Base-by-base conservation (phyloP, 2,888 invertebrate species). In the Pyralis farinalis region DNA sequence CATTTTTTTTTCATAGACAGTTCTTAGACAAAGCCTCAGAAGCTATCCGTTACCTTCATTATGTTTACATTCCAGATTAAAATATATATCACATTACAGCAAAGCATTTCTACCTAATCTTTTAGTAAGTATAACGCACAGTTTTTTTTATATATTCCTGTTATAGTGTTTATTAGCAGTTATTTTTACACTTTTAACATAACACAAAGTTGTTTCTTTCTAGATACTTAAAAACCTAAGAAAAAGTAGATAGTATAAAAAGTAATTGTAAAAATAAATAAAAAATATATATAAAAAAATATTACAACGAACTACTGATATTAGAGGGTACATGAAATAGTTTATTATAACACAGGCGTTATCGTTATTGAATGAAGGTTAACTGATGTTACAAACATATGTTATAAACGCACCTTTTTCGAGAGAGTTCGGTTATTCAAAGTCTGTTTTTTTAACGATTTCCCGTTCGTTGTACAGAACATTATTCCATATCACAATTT, bases 401-500 rank as follows among this genome's bases (percentile, higher is more conserved):
- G 43, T 29, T 42, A 34, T 35, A 37, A 28, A 34, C 43, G 37
- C 45, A 29, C 22, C 37, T 37, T 9, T 32, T 11, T 39, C 12
- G 10, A 33, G 5, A 32, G 34, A 37, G 29, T 46, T 50, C 45
- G 40, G 36, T 43, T 21, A 40, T 41, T 35, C 44, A 21, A 39
- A 27, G 21, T 40, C 40, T 35, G 38, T 41, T 37, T 37, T 46
- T 49, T 45, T 34, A 42, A 43, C 44, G 43, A 43, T 43, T 40
- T 28, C 11, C 35, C 44, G 49, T 51, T 51, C 44, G 49, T 51
- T 47, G 47, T 50, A 45, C 42, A 47, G 46, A 22, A 30, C 28
- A 34, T 41, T 69, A 79, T 71, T 82, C 78, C 86, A 87, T 87
- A 88, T 87, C 87, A 87, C 87, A 86, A 86, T 84, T 60, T 68